A percentile compares a stretch with the other conserved stretches of the same genome.
These are phyloP conservation scores for Gyrodactylus salaris DNA, from an alignment of 1,140 invertebrate species.

Conservation along the genomic window DNA sequence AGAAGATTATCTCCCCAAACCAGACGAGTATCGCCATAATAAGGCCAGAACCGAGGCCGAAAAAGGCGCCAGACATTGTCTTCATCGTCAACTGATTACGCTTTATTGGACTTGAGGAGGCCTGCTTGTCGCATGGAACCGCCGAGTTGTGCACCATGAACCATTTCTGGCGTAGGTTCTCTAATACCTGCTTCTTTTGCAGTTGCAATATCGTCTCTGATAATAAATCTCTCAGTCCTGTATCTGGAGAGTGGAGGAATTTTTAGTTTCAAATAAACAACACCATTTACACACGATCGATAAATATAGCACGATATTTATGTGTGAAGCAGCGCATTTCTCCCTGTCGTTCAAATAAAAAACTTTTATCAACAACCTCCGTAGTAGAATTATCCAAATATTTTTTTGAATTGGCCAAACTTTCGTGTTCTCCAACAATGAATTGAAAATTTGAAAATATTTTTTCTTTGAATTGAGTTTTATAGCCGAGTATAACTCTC, in stretches of 20 bases:
- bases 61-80: constrained; percentile 2
- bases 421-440: too few relatives aligned
- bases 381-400: too few relatives aligned
- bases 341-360: too few relatives aligned
- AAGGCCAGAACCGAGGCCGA: background rate
- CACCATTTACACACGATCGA: too few relatives aligned
- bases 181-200: background rate
- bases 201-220: background rate
- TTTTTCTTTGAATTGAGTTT: too few relatives aligned
- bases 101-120: background rate
- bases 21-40: background rate
- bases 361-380: too few relatives aligned
- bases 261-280: too few relatives aligned
- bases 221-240: background rate
- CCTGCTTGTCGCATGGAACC: background rate
- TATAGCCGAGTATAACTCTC: too few relatives aligned
- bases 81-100: background rate
- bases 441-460: too few relatives aligned
- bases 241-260: background rate
- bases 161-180: background rate
- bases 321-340: too few relatives aligned
- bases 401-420: too few relatives aligned
- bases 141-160: background rate
- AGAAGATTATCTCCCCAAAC: background rate
- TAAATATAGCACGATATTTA: too few relatives aligned